A percentile compares a stretch with the other conserved stretches of the same genome.
Conservation (phyloP, 2,888 invertebrate genomes). For the Ochropleura plecta region DNA sequence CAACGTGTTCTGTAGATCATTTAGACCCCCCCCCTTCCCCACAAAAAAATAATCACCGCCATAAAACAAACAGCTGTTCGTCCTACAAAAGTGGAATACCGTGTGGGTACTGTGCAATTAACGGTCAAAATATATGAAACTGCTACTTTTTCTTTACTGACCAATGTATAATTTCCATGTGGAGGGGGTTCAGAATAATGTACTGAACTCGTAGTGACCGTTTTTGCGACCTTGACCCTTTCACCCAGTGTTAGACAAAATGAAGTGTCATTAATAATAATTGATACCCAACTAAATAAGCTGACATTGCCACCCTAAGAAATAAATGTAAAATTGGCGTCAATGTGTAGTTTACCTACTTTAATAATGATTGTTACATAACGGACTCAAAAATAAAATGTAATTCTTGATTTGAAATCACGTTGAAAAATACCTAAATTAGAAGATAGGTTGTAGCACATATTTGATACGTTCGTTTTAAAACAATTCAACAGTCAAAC, state of each 20-base stretch:
- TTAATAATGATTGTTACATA: no score
- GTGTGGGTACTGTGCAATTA: no score
- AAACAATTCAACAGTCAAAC: not conserved
- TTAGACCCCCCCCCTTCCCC: not conserved
- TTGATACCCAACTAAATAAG: slow-evolving; percentile 56
- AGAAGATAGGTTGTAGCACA: no score
- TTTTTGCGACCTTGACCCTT: not conserved
- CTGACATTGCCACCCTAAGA: slow-evolving; percentile 33
- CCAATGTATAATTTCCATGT: not conserved
- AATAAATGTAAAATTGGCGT: slow-evolving; percentile 12
- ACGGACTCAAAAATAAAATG: not conserved
- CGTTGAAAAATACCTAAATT: not conserved
- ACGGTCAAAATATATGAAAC: not conserved
- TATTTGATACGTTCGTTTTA: not conserved
- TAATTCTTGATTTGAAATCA: not conserved
- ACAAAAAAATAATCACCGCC: not conserved
- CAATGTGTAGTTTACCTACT: slow-evolving; percentile 26
- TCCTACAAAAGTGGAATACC: not conserved
- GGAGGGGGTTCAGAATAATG: not conserved
- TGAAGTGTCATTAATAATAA: not conserved
- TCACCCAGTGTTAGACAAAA: slow-evolving; percentile 3
- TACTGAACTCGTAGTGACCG: not conserved
- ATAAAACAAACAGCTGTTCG: not conserved
- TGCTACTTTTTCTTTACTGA: not conserved
- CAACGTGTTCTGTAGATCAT: not conserved